Evolutionary conservation across 2,797 vertebrate genomes (phyloP).

Genomic region (Fundulus diaphanus): DNA sequence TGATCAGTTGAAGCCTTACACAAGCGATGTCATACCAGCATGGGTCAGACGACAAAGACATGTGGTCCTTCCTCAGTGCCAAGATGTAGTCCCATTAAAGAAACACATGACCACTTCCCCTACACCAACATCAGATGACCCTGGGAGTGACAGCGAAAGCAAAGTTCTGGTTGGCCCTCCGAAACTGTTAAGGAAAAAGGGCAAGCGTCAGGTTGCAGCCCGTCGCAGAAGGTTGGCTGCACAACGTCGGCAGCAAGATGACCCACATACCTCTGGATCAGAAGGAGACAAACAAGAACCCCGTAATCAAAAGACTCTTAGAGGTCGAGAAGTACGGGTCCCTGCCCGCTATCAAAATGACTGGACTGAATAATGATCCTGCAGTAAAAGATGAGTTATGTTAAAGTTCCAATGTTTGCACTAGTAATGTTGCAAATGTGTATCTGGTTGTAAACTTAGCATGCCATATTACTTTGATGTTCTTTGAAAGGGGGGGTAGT

Average conservation of each 20-base stretch:
- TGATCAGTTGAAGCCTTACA: too few species aligned
- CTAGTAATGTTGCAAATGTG: background rate
- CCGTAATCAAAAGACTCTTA: background rate
- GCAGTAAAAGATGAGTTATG: background rate
- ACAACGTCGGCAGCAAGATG: background rate
- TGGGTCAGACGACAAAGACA: background rate
- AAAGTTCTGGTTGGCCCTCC: background rate
- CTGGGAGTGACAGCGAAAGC: too few species aligned
- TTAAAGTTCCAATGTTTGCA: background rate
- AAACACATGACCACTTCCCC: background rate
- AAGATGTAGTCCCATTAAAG: background rate
- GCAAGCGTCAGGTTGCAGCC: background rate
- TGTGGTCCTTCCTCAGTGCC: background rate
- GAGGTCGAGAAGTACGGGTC: background rate
- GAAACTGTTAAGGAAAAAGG: background rate
- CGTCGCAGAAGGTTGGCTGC: background rate
- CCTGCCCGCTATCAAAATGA: background rate
- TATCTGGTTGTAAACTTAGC: background rate
- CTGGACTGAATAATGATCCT: background rate
- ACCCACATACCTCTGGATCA: too few species aligned
- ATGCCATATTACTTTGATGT: background rate
- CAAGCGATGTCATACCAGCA: too few species aligned
- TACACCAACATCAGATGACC: too few species aligned
- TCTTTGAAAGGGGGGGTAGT: background rate
- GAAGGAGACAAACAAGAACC: background rate